Base-by-base conservation (phyloP, 2,113 vertebrate species). In the Opisthocomus hoazin region DNA sequence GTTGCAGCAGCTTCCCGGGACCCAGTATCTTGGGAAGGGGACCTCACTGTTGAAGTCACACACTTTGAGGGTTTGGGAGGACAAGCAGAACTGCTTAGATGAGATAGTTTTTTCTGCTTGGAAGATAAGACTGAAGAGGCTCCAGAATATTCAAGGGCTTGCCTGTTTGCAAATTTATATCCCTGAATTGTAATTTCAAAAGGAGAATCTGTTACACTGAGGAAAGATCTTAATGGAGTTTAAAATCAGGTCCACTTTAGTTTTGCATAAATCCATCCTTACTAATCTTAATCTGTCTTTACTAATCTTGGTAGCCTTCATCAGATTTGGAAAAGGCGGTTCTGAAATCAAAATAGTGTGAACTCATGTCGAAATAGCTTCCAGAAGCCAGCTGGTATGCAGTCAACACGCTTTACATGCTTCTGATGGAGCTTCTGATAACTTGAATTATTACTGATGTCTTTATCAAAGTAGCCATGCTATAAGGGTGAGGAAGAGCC, bases 361-460 rank as follows among this genome's bases (percentile, higher is more conserved):
- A 77, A 70, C 26, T 74, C 10, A 6, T 45, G 15, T 85, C 1
- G 11, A 82, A 76, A n/a, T 65, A 24, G 27, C 32, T 77, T 94
- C 36, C 56, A 68, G 60, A 84, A 84, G 76, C n/a, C 87, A 92
- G 84, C 69, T 91, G 89, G 39, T 86, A 22, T 48, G 37, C 32
- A 61, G 71, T 61, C 66, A 90, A 11, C 83, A 69, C 58, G 58
- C 68, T 63, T 37, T 57, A 37, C 2, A 2, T 54, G 76, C 83
- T 83, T 90, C 73, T 79, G 85, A 68, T 79, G 74, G 70, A 83
- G 71, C 50, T 88, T 90, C 75, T 46, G 89, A 88, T 95, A 90
- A 46, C 68, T 54, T 29, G 76, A 65, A 58, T 92, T 89, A 41
- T 84, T 87, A 41, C 48, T 89, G 94, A 94, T 93, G 83, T 89